Percentiles rank a stretch among this genome's conserved stretches.
phyloP scores from a whole-genome alignment of 2,113 vertebrate genomes.

The Trematomus loennbergii region DNA sequence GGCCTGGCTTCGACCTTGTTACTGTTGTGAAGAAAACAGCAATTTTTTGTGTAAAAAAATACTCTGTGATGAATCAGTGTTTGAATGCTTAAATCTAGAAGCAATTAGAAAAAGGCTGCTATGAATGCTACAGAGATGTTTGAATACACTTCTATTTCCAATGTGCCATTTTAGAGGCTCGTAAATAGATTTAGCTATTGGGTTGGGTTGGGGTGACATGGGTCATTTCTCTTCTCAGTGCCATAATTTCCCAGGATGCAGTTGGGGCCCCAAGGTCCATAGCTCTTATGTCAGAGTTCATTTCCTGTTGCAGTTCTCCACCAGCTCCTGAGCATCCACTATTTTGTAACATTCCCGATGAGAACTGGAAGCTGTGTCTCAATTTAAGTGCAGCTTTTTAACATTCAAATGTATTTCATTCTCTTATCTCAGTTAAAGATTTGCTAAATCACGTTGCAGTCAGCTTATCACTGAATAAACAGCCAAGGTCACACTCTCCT shows the following conservation, averaged over 20 bases:
- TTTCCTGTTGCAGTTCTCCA: slow-evolving; percentile 77
- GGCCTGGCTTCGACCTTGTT: slow-evolving; percentile 57
- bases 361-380: slow-evolving; percentile 39
- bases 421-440: neutral
- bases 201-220: slow-evolving; percentile 46
- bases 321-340: slow-evolving; percentile 75
- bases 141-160: slow-evolving; percentile 7
- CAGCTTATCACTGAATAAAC: slow-evolving; percentile 19
- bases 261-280: slow-evolving; percentile 73
- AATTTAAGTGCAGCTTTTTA: neutral
- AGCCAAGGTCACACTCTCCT: neutral
- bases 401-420: neutral
- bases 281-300: slow-evolving; percentile 82
- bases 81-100: slow-evolving; percentile 36
- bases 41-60: slow-evolving; percentile 51
- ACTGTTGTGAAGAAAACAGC: slow-evolving; percentile 49
- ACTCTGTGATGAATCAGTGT: slow-evolving; percentile 37
- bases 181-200: slow-evolving; percentile 39
- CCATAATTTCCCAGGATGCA: slow-evolving; percentile 82
- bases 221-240: slow-evolving; percentile 75
- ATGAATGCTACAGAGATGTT: neutral
- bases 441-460: neutral
- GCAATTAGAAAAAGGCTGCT: slow-evolving; percentile 14
- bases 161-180: slow-evolving; percentile 47
- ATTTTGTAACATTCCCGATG: slow-evolving; percentile 69